phyloP scores from a whole-genome alignment of 2,888 invertebrate species.

The Trachelus stipa region DNA sequence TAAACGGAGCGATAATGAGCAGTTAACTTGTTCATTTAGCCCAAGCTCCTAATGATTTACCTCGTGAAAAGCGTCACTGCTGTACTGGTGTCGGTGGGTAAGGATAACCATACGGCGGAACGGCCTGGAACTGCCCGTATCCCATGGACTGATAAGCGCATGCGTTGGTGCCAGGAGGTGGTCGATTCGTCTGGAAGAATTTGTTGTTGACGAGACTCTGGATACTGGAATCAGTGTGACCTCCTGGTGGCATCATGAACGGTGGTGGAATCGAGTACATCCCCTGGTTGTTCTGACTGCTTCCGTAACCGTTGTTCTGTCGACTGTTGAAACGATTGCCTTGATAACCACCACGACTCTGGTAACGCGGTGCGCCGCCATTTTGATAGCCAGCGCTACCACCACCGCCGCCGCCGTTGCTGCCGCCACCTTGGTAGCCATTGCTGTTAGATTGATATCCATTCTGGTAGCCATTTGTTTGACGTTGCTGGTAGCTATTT shows the following conservation, averaged over 20 bases:
- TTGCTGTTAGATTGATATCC: slow-evolving; percentile 63
- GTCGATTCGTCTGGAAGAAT: slow-evolving; percentile 77
- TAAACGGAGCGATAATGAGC: not conserved
- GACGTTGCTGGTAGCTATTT: slow-evolving; percentile 66
- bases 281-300: slow-evolving; percentile 51
- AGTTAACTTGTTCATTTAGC: slow-evolving; percentile 28
- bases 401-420: slow-evolving; percentile 21
- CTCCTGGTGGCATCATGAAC: slow-evolving; percentile 68
- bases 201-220: slow-evolving; percentile 75
- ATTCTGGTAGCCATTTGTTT: slow-evolving; percentile 60
- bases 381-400: not conserved
- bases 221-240: slow-evolving; percentile 66
- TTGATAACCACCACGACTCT: slow-evolving; percentile 49
- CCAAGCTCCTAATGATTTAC: slow-evolving; percentile 32
- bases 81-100: slow-evolving; percentile 79
- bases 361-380: slow-evolving; percentile 51
- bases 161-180: slow-evolving; percentile 69
- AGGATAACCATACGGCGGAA: slow-evolving; percentile 74
- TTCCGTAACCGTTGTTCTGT: slow-evolving; percentile 40
- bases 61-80: slow-evolving; percentile 71
- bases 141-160: slow-evolving; percentile 74
- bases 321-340: slow-evolving; percentile 51
- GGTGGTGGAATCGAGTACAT: slow-evolving; percentile 66
- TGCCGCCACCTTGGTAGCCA: slow-evolving; percentile 43
- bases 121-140: slow-evolving; percentile 78